Base-by-base conservation (phyloP, 2,888 invertebrate species). In the Drosophila mulleri region DNA sequence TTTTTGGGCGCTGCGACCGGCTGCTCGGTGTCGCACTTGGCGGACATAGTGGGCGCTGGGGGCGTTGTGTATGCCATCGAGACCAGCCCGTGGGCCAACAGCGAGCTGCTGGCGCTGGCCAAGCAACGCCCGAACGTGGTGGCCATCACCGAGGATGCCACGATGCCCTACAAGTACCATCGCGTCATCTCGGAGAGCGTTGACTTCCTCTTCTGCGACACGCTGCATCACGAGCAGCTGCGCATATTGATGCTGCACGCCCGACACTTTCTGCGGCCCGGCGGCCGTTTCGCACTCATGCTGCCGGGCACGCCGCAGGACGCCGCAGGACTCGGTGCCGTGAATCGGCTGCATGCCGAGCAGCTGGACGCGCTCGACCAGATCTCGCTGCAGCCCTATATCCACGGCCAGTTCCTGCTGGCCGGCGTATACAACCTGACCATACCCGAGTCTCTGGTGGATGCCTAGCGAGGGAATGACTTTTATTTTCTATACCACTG, bases 21-120 rank as follows among this genome's bases (percentile, higher is more conserved):
- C 3, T 63, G 68, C 8, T n/a, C 74, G 6, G 66, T 68, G 9
- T 47, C 75, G 8, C 72, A 82, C n/a, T 12, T 81, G 14, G 56
- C 82, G 9, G 75, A 82, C 45, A 80, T 81, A n/a, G 72, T 82
- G 7, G 81, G 78, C 5, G 58, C 75, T 2, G 8, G 59, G 12
- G 81, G 81, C 12, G 1, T 41, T 18, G 80, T 82, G 0, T 81
- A 82, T 53, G 77, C 77, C 8, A 64, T 81, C 23, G 80, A 82
- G 35, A 53, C 26, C 3, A 67, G 66, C 9, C 23, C 61, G 0
- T 71, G 71, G 63, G 65, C 72, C 4, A 58, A 26, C 1, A 23
- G 62, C 4, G 56, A 77, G 1, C 56, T 82, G n/a, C 9, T 57
- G 8, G 20, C 41, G 0, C 37, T 81, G 47, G 54, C 82, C 37